Base-by-base conservation (phyloP, 2,888 invertebrate species). In the Thera obeliscata region DNA sequence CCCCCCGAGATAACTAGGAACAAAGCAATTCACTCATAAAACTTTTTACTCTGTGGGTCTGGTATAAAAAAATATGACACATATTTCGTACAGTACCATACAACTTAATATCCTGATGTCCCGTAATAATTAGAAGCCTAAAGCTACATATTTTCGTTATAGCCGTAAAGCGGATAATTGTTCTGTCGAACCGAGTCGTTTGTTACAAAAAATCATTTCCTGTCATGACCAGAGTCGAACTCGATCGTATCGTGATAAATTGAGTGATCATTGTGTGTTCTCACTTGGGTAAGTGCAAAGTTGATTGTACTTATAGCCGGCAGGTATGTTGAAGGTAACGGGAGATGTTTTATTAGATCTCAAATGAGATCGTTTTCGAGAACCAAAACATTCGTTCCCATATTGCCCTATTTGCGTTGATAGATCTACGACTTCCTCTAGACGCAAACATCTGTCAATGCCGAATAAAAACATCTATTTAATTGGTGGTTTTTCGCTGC, bases 151-250 rank as follows among this genome's bases (percentile, higher is more conserved):
- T 70, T 63, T 67, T 58, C 38, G 9, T 55, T 50, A 61, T 60
- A 61, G 48, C 56, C 67, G 64, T 22, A 72, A 68, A 70, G 55
- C 61, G 41, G 66, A n/a, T 36, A 64, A 64, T 68, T 67, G 70
- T 64, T 65, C 52, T 35, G 61, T 36, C 49, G 67, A 67, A 66
- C 61, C 22, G 71, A 78, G 76, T 80, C 78, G 74, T 82, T 81
- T 78, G 76, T 78, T 77, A 79, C 78, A 81, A 81, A 83, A 82
- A 81, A 75, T 71, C 78, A 77, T 84, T 82, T 80, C 78, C 74
- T 73, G 69, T 77, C 73, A 66, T 72, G 69, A 79, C 72, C 70
- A 76, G 64, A 70, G 66, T 72, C 68, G 66, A 73, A 72, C 72
- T 73, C 71, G 77, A 76, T 78, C 76, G 72, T 80, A 73, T 74